Percentiles rank a stretch among this genome's conserved stretches.
phyloP scores from a whole-genome alignment of 2,888 invertebrate species.

The Synanthedon tipuliformis region DNA sequence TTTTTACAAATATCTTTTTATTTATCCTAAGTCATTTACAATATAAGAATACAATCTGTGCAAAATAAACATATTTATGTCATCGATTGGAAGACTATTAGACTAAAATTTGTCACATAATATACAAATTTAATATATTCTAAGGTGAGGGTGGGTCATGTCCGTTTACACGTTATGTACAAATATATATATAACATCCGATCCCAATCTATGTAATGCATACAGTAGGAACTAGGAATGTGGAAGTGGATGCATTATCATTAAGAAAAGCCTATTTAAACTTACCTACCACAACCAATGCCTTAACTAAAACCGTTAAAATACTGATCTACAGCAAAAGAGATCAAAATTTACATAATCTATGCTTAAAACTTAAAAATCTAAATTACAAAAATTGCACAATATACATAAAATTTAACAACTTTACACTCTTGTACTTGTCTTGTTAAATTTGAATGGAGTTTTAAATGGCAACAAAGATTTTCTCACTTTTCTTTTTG shows the following conservation, averaged over 20 bases:
- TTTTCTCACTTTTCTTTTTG: slow-evolving; percentile 43
- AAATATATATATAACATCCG: background rate
- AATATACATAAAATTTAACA: background rate
- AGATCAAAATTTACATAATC: no score
- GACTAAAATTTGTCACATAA: background rate
- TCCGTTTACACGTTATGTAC: slow-evolving; percentile 36
- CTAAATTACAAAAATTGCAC: no score
- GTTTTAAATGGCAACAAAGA: slow-evolving; percentile 61
- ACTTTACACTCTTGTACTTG: slow-evolving; percentile 40
- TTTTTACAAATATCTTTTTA: slow-evolving; percentile 12
- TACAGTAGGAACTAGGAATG: no score
- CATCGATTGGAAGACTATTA: slow-evolving; percentile 2
- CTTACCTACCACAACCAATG: no score
- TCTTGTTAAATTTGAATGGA: slow-evolving; percentile 55
- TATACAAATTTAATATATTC: slow-evolving; percentile 27
- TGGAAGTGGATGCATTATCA: no score
- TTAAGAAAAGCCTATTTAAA: no score
- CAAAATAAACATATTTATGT: slow-evolving; percentile 6
- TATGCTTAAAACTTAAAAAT: no score
- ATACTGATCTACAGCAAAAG: no score
- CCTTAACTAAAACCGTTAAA: no score
- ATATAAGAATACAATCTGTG: slow-evolving; percentile 3
- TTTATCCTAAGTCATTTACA: slow-evolving; percentile 5
- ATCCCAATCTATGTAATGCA: no score
- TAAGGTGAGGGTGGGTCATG: slow-evolving; percentile 60